Evolutionary conservation across 2,888 invertebrate genomes (phyloP).

Genomic region (Hypercompe scribonia): DNA sequence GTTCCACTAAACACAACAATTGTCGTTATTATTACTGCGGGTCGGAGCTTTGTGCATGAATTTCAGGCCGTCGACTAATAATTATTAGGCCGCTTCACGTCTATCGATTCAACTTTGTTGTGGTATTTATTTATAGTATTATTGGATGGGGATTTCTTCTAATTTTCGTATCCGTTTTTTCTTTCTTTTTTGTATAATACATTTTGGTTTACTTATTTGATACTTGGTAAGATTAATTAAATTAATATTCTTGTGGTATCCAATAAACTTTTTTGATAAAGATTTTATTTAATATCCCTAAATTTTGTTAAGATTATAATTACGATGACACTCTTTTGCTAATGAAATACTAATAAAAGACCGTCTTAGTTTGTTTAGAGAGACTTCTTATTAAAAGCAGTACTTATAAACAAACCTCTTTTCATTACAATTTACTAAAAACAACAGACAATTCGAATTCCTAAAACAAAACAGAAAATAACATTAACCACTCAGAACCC

Average conservation of each 20-base stretch:
- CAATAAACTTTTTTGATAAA: background rate
- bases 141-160: conserved; percentile 36
- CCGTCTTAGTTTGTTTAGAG: background rate
- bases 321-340: background rate
- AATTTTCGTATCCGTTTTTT: background rate
- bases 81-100: conserved; percentile 80
- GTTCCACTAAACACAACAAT: conserved; percentile 87
- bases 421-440: background rate
- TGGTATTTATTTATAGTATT: conserved; percentile 73
- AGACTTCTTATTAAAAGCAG: background rate
- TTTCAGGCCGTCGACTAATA: conserved; percentile 86
- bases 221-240: background rate
- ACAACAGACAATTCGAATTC: background rate
- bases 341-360: background rate
- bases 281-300: background rate
- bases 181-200: background rate
- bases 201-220: background rate
- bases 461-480: conserved; percentile 14
- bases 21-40: conserved; percentile 87
- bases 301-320: background rate
- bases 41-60: conserved; percentile 86
- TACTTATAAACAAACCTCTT: background rate
- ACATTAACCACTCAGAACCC: conserved; percentile 63
- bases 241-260: background rate
- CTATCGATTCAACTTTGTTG: conserved; percentile 82